Evolutionary conservation across 1,140 invertebrate species (phyloP).

Genomic region (Drosophila kurseongensis): DNA sequence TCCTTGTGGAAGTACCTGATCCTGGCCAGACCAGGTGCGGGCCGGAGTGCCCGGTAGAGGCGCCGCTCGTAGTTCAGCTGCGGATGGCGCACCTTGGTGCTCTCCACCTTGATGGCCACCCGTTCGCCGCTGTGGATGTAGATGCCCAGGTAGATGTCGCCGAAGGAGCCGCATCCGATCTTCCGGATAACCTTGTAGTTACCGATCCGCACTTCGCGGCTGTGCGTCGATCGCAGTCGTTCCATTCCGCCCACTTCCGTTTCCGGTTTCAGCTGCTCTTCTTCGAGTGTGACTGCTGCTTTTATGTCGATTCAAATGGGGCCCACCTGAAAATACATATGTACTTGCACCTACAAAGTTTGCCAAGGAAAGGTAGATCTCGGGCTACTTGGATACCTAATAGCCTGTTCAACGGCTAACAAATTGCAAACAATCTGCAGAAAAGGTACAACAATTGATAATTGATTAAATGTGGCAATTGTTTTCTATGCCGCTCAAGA

Average conservation of each 20-base stretch:
- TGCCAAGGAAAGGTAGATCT: not conserved
- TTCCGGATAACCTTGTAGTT: slow-evolving; percentile 89
- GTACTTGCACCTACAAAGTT: not conserved
- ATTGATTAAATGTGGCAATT: too few relatives aligned
- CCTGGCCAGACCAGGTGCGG: slow-evolving; percentile 96
- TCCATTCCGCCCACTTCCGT: slow-evolving; percentile 33
- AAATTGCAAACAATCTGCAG: too few relatives aligned
- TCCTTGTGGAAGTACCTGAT: slow-evolving; percentile 96
- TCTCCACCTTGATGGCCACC: slow-evolving; percentile 98
- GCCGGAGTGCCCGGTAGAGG: slow-evolving; percentile 95
- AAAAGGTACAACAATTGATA: too few relatives aligned
- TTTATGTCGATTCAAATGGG: not conserved
- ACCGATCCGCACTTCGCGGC: slow-evolving; percentile 39
- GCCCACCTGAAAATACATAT: not conserved
- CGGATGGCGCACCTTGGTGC: slow-evolving; percentile 93
- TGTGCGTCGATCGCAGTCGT: not conserved
- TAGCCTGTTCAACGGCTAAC: too few relatives aligned
- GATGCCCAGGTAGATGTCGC: slow-evolving; percentile 98
- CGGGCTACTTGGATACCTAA: not conserved
- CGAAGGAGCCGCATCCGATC: slow-evolving; percentile 97
- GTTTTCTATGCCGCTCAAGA: too few relatives aligned
- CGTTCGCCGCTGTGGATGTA: slow-evolving; percentile 98
- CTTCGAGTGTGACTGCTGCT: not conserved
- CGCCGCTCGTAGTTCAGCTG: slow-evolving; percentile 97
- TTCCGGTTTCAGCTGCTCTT: not conserved